phyloP scores from a whole-genome alignment of 1,140 invertebrate species.

The Aphaenogaster ashmeadi region DNA sequence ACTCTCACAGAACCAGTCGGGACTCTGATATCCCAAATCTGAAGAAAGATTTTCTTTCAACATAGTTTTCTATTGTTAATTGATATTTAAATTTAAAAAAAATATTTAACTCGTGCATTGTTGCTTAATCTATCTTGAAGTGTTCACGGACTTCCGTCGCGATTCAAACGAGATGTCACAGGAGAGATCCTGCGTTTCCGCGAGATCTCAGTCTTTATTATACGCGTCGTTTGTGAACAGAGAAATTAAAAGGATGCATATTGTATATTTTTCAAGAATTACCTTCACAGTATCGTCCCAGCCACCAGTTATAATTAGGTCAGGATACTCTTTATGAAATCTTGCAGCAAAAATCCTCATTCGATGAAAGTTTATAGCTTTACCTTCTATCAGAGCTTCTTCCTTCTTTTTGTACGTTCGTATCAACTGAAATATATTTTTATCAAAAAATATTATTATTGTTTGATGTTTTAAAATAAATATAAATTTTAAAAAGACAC shows the following conservation, averaged over 20 bases:
- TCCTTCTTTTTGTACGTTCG: constrained; percentile 67
- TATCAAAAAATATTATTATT: too few species aligned
- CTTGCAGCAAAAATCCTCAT: constrained; percentile 80
- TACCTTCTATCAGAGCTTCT: constrained; percentile 64
- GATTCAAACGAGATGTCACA: too few species aligned
- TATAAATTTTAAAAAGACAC: not conserved
- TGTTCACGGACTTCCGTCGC: too few species aligned
- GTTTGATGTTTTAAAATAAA: too few species aligned
- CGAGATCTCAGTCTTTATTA: too few species aligned
- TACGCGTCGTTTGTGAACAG: too few species aligned
- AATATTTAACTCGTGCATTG: not conserved
- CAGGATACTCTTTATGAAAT: constrained; percentile 76
- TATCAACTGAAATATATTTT: constrained; percentile 64
- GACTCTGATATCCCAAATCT: constrained; percentile 82
- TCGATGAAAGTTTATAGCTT: constrained; percentile 75
- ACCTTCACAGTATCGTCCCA: constrained; percentile 82
- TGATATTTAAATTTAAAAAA: constrained; percentile 28
- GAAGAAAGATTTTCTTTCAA: constrained; percentile 34
- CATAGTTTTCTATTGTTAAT: not conserved
- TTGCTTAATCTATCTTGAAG: not conserved
- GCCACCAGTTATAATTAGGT: constrained; percentile 81
- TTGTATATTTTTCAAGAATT: constrained; percentile 40
- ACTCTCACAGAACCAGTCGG: constrained; percentile 71
- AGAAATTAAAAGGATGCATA: too few species aligned
- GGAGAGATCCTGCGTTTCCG: too few species aligned